These are phyloP conservation scores for Blera fallax DNA, from an alignment of 2,888 invertebrate species.

Conservation along the genomic window DNA sequence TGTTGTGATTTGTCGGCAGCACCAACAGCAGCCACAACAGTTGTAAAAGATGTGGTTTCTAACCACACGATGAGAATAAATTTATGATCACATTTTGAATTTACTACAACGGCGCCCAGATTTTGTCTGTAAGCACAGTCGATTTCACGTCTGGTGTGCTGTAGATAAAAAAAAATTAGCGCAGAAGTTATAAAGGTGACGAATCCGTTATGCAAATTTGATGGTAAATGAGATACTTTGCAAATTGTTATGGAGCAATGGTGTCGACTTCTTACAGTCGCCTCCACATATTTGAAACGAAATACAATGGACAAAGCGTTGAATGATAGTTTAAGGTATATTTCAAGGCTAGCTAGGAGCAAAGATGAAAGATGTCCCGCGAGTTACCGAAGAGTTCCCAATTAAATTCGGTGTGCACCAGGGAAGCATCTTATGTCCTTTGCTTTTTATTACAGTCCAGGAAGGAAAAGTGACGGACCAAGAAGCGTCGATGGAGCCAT, in stretches of 20 bases:
- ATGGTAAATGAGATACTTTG: slow-evolving; percentile 5
- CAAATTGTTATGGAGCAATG: neutral
- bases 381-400: too few species aligned
- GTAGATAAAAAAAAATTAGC: slow-evolving; percentile 12
- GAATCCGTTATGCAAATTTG: slow-evolving; percentile 30
- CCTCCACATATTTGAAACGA: neutral
- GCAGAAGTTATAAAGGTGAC: slow-evolving; percentile 16
- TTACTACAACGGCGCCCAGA: slow-evolving; percentile 14
- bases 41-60: slow-evolving; percentile 39
- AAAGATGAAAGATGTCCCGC: too few species aligned
- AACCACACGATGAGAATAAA: slow-evolving; percentile 46
- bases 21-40: slow-evolving; percentile 25
- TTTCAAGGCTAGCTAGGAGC: too few species aligned
- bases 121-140: neutral
- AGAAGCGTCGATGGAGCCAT: too few species aligned
- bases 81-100: slow-evolving; percentile 44
- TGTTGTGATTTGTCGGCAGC: slow-evolving; percentile 38
- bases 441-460: too few species aligned
- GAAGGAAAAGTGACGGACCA: too few species aligned
- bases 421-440: too few species aligned
- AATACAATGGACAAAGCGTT: neutral
- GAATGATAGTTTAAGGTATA: neutral
- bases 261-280: neutral
- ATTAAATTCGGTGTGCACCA: too few species aligned
- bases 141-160: neutral